phyloP scores from a whole-genome alignment of 1,140 invertebrate genomes.

The Achatina immaculata region DNA sequence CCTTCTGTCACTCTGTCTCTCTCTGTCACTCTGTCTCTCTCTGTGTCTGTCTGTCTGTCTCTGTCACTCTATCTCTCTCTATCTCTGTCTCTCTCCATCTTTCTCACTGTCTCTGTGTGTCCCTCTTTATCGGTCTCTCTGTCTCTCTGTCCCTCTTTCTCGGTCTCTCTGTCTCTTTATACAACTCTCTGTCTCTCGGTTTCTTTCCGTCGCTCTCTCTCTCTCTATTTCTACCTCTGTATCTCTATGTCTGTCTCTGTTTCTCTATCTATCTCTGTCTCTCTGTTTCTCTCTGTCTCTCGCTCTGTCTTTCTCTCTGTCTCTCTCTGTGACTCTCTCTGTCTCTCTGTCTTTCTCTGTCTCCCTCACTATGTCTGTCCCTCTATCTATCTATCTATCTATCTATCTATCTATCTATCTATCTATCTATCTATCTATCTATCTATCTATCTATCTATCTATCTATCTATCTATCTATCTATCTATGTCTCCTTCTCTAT shows the following conservation, averaged over 20 bases:
- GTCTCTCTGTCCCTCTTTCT: constrained; percentile 9
- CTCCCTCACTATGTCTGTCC: neutral
- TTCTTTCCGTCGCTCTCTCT: no score
- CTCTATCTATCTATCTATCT: neutral
- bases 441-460: neutral
- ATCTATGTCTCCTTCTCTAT: no score
- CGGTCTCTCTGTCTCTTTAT: constrained; percentile 16
- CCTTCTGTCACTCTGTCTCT: neutral
- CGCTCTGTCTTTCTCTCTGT: neutral
- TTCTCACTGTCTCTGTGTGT: neutral
- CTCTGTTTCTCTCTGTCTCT: neutral
- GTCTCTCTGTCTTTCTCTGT: neutral
- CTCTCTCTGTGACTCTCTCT: no score
- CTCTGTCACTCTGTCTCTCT: neutral
- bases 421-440: neutral
- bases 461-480: neutral
- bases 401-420: neutral
- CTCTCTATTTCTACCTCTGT: neutral
- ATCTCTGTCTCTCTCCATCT: neutral
- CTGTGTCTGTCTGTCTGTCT: neutral
- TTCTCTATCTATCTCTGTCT: neutral
- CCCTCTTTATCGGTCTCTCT: neutral
- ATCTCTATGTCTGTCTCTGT: constrained; percentile 3
- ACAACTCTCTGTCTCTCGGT: constrained; percentile 19
- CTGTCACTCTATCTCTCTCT: neutral